Percentiles rank a stretch among this genome's conserved stretches.
phyloP scores from a whole-genome alignment of 2,113 vertebrate species.

The Chrysemys picta region DNA sequence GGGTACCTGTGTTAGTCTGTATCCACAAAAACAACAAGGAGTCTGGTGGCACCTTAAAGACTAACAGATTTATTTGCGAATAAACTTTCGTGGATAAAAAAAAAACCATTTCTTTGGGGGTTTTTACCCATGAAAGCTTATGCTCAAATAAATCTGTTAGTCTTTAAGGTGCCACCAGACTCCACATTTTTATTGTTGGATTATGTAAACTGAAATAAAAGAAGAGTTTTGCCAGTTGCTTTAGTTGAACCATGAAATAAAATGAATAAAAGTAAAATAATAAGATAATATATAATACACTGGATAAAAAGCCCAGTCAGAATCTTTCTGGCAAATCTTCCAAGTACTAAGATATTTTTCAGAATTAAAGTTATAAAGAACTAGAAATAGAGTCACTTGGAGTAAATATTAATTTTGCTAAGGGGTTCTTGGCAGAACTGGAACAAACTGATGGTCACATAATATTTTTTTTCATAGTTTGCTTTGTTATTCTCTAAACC shows the following conservation, averaged over 20 bases:
- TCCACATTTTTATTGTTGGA: neutral
- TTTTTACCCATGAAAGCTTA: too few species aligned
- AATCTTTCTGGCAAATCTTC: conserved; percentile 3
- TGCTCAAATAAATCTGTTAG: too few species aligned
- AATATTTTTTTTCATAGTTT: conserved; percentile 41
- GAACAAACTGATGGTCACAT: conserved; percentile 36
- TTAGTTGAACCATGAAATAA: neutral
- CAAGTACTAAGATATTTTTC: neutral
- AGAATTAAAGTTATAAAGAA: neutral
- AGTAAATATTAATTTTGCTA: conserved; percentile 16
- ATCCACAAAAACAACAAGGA: too few species aligned
- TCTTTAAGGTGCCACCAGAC: too few species aligned
- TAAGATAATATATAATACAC: neutral
- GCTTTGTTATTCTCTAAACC: conserved; percentile 20
- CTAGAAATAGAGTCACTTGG: neutral
- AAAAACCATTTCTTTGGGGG: rapidly evolving
- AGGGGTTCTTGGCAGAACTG: conserved; percentile 8
- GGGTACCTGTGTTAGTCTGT: too few species aligned
- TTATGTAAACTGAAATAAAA: conserved; percentile 10
- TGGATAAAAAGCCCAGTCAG: neutral
- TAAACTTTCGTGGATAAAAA: too few species aligned
- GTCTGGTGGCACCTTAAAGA: too few species aligned
- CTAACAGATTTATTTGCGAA: too few species aligned
- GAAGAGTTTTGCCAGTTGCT: neutral
- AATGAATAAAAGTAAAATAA: neutral